These are phyloP conservation scores for Chelonoidis abingdonii DNA, from an alignment of 2,113 vertebrate genomes.

Conservation along the genomic window DNA sequence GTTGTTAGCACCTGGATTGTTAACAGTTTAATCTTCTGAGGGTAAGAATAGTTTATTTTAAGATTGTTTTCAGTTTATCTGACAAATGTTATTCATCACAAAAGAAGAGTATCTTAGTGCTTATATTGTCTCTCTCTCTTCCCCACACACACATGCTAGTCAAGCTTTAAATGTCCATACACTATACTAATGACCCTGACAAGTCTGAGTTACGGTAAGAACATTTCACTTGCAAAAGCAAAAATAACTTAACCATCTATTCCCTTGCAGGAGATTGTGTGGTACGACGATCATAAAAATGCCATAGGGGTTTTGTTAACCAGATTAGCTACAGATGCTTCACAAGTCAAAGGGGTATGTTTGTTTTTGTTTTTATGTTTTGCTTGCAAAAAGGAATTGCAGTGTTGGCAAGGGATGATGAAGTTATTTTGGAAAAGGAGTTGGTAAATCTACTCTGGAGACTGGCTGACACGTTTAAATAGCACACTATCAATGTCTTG, in stretches of 20 bases:
- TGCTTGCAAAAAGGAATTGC: not conserved
- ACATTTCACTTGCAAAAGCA: not conserved
- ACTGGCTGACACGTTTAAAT: not conserved
- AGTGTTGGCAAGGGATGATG: not conserved
- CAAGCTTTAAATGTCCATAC: not conserved
- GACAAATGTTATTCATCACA: not conserved
- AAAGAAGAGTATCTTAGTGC: not conserved
- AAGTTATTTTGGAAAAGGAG: not conserved
- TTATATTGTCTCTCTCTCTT: not conserved
- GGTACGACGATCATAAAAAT: constrained; percentile 84
- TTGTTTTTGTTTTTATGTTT: not conserved
- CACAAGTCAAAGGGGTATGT: constrained; percentile 82
- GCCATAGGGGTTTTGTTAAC: constrained; percentile 81
- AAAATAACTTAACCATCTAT: not conserved
- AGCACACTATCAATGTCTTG: not conserved
- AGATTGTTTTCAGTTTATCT: not conserved
- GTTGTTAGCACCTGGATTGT: not conserved
- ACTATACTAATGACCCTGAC: not conserved
- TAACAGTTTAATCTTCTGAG: not conserved
- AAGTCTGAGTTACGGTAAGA: not conserved
- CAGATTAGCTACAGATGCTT: constrained; percentile 85
- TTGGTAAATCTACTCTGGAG: not conserved
- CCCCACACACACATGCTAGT: rapidly evolving
- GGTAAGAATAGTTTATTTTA: not conserved
- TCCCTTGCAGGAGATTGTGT: constrained; percentile 73